Conservation (phyloP, 2,888 invertebrate genomes). For the Laspeyria flexula region DNA sequence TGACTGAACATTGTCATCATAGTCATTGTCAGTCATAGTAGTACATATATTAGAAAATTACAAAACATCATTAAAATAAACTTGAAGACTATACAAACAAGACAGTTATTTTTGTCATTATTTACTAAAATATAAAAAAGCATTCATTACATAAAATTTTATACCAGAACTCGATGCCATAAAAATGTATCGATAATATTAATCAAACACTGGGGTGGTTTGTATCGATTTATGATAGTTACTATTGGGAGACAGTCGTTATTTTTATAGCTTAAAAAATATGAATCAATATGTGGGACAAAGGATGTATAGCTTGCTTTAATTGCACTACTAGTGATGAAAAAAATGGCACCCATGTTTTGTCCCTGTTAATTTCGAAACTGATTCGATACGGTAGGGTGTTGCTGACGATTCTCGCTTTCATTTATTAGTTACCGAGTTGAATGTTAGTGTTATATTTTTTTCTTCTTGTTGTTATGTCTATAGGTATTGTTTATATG, state of each 20-base stretch:
- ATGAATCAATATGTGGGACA: conserved; percentile 74
- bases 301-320: conserved; percentile 74
- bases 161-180: conserved; percentile 26
- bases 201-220: conserved; percentile 60
- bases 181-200: conserved; percentile 39
- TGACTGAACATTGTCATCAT: too few relatives aligned
- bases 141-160: conserved; percentile 30
- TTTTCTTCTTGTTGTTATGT: neutral
- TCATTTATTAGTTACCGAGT: conserved; percentile 39
- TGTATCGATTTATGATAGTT: conserved; percentile 71
- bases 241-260: conserved; percentile 76
- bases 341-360: conserved; percentile 60
- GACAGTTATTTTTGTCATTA: neutral
- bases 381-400: conserved; percentile 68
- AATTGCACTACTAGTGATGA: conserved; percentile 60
- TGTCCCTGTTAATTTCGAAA: conserved; percentile 67
- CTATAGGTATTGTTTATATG: too few relatives aligned
- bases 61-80: neutral
- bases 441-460: neutral
- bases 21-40: too few relatives aligned
- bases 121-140: conserved; percentile 7
- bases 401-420: conserved; percentile 45
- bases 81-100: neutral
- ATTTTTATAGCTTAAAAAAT: conserved; percentile 81
- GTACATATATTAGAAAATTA: neutral